Evolutionary conservation across 2,113 vertebrate species (phyloP), one percentile per base, ranked within the genome.

Genomic region (Columbina picui): DNA sequence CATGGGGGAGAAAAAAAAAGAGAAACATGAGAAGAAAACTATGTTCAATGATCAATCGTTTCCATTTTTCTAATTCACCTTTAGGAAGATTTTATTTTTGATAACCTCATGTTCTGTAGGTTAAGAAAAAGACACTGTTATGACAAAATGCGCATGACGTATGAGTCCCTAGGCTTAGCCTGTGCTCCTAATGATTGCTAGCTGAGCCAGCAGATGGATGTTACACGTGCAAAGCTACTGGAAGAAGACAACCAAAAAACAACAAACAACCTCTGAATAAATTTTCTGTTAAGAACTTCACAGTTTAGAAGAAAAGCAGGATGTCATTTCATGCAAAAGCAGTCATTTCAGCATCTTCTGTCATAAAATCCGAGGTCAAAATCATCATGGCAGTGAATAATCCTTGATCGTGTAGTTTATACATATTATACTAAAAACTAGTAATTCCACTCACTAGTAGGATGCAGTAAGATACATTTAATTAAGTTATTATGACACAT

Each of bases 261-360:
- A 77, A 47, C 73, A 82, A 11, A 0, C 2, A 49, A 12, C 3
- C 38, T 70, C 41, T 50, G 92, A 94, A 93, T 93, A 64, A 2
- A 73, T 91, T 91, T 95, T 77, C 47, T 89, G 38, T 79, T 60
- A 88, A 77, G 84, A 81, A 64, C 22, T 79, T 90, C 38, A 56
- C 30, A 45, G 18, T 25, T 94, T 69, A 64, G 43, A 74, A 90
- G n/a, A 68, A 96, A 86, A 95, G 49, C 12, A 50, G 34, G 3
- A 87, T 76, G 17, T 69, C 2, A 69, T 93, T 94, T 93, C 38
- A 73, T 64, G 39, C n/a, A 93, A 84, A 97, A 95, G 27, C 36
- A 88, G 56, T 52, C 56, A 87, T 93, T 87, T 84, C 30, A 34
- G 5, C 14, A n/a, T 86, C 87, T 93, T 76, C 18, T 89, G 32